Evolutionary conservation across 2,113 vertebrate species (phyloP).

Genomic region (Thomomys bottae): DNA sequence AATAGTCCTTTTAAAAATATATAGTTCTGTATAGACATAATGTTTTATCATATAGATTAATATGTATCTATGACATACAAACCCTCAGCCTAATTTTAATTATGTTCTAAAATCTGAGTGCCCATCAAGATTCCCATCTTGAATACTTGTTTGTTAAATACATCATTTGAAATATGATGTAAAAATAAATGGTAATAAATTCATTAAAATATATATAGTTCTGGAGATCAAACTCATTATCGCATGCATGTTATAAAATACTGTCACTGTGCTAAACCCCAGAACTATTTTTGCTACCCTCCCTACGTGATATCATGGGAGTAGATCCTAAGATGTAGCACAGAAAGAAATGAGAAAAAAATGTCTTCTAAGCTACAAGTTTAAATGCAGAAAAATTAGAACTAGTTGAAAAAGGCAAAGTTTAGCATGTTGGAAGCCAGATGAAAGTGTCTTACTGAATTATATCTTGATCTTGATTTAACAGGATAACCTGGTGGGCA

Average conservation of each 20-base stretch:
- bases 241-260: background rate
- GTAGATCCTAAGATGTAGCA: background rate
- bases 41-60: too few species aligned
- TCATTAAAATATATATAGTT: background rate
- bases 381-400: slow-evolving; percentile 6
- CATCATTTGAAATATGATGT: too few species aligned
- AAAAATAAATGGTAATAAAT: too few species aligned
- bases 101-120: too few species aligned
- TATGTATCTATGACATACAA: too few species aligned
- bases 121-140: too few species aligned
- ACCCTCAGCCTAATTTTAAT: too few species aligned
- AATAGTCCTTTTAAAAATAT: background rate
- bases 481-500: slow-evolving; percentile 33
- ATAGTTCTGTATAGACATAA: too few species aligned
- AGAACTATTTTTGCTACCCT: background rate
- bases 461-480: slow-evolving; percentile 67
- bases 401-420: slow-evolving; percentile 1
- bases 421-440: background rate
- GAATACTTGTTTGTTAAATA: too few species aligned
- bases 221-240: background rate
- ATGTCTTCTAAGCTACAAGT: background rate
- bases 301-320: background rate
- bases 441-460: slow-evolving; percentile 3
- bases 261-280: background rate
- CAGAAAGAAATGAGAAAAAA: background rate